phyloP scores from a whole-genome alignment of 1,140 invertebrate species.

The Brachystomella parvula region DNA sequence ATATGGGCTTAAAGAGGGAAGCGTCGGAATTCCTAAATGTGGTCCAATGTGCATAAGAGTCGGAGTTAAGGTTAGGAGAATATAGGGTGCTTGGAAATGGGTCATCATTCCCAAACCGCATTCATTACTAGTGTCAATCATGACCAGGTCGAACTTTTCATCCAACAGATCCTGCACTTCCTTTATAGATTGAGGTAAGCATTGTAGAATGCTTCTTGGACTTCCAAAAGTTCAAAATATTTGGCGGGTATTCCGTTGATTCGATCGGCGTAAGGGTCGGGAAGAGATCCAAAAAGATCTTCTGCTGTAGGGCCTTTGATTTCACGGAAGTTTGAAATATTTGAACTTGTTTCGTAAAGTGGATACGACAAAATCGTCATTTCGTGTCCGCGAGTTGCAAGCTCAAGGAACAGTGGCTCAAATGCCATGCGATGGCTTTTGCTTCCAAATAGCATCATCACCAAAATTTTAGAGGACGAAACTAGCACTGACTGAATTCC shows the following conservation, averaged over 20 bases:
- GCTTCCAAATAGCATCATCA: background rate
- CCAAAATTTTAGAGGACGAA: background rate
- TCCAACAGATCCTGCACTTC: background rate
- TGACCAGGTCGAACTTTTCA: background rate
- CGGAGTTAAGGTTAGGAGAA: background rate
- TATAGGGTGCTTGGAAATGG: background rate
- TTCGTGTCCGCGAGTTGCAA: constrained; percentile 52
- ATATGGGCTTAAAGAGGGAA: background rate
- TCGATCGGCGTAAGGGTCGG: background rate
- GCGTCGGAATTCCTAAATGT: background rate
- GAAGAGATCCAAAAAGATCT: background rate
- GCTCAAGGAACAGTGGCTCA: constrained; percentile 44
- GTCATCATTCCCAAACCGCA: background rate
- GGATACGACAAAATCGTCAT: constrained; percentile 49
- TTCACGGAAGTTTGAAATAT: background rate
- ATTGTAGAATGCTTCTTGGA: background rate
- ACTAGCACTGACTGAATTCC: no score
- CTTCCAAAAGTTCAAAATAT: background rate
- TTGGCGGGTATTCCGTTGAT: background rate
- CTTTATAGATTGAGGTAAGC: background rate
- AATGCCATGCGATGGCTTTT: constrained; percentile 48
- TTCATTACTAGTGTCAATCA: background rate
- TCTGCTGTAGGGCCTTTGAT: background rate
- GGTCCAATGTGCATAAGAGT: background rate
- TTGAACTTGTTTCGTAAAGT: constrained; percentile 4